Evolutionary conservation across 2,888 invertebrate genomes (phyloP).

Genomic region (Rhamphomyia laevipes): DNA sequence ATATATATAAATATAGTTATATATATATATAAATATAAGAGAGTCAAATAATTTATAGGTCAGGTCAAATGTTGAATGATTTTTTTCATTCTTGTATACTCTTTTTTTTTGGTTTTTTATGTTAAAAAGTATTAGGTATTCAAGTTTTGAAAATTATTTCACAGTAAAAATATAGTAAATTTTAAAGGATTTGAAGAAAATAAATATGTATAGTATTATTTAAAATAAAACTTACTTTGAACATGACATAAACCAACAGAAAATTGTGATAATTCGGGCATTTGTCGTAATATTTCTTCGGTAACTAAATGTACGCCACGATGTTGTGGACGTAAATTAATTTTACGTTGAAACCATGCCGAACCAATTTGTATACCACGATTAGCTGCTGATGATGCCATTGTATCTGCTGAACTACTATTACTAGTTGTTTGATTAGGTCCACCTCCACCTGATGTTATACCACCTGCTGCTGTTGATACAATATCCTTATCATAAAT

Average conservation of each 20-base stretch:
- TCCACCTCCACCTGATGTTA: not conserved
- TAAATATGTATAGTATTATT: not conserved
- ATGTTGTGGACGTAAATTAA: constrained; percentile 90
- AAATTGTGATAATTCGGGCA: constrained; percentile 89
- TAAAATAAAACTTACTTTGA: constrained; percentile 68
- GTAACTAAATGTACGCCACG: constrained; percentile 95
- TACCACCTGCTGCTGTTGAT: constrained; percentile 27
- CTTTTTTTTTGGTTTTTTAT: no score
- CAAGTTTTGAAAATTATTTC: no score
- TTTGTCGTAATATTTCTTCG: constrained; percentile 88
- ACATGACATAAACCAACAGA: constrained; percentile 92
- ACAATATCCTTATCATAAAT: constrained; percentile 7
- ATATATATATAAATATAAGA: no score
- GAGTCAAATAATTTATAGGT: no score
- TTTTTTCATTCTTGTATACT: no score
- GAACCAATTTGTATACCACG: constrained; percentile 89
- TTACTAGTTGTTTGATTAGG: constrained; percentile 17
- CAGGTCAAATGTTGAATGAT: no score
- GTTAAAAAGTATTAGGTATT: no score
- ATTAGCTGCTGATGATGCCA: constrained; percentile 34
- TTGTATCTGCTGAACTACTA: constrained; percentile 39
- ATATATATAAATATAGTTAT: no score
- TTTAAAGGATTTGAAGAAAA: not conserved
- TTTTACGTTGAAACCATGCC: constrained; percentile 97
- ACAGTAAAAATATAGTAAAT: no score